These are phyloP conservation scores for Eumeta japonica DNA, from an alignment of 1,140 invertebrate species.

Conservation along the genomic window DNA sequence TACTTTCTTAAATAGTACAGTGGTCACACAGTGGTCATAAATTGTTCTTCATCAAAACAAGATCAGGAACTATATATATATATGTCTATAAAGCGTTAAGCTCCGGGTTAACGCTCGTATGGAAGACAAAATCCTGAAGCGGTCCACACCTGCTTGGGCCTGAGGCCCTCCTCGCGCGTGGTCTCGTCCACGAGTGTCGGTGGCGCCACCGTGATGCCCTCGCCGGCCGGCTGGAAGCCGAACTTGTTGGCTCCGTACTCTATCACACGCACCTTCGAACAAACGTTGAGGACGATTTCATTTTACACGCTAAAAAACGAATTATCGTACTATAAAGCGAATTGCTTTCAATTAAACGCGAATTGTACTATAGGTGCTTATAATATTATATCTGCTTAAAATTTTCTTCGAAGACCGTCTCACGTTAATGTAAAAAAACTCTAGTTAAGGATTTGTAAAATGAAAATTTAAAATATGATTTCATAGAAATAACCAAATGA, in stretches of 20 bases:
- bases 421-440: no score
- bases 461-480: no score
- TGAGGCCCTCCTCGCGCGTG: constrained; percentile 29
- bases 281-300: constrained; percentile 4
- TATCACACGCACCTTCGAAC: constrained; percentile 74
- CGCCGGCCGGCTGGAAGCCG: constrained; percentile 83
- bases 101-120: no score
- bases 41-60: background rate
- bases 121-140: no score
- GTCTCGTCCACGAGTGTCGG: constrained; percentile 74
- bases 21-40: background rate
- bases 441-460: no score
- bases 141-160: constrained; percentile 5
- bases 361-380: no score
- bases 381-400: no score
- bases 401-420: no score
- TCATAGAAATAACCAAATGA: no score
- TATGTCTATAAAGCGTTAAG: no score
- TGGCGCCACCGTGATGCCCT: constrained; percentile 80
- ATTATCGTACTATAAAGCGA: background rate
- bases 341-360: background rate
- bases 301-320: no score
- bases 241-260: constrained; percentile 86
- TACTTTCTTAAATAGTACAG: background rate
- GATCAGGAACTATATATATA: background rate